Evolutionary conservation across 2,888 invertebrate species (phyloP).

Genomic region (Pristionchus japonicus): DNA sequence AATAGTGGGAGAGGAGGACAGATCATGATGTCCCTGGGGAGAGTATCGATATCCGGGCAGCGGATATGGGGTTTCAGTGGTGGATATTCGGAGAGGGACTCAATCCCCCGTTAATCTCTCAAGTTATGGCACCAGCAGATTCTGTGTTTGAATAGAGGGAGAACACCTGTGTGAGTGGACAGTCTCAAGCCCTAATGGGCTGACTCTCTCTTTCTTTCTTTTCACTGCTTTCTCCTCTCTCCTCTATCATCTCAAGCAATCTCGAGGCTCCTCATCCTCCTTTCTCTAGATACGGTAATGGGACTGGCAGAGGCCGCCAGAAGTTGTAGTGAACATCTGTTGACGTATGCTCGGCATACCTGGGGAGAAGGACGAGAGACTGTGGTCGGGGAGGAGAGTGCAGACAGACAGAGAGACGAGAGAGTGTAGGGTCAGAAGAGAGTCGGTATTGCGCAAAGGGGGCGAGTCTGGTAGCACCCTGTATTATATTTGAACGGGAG

Average conservation of each 20-base stretch:
- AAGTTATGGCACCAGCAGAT: not conserved
- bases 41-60: not conserved
- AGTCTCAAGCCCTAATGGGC: slow-evolving; percentile 23
- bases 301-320: not conserved
- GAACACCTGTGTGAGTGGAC: not conserved
- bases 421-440: not conserved
- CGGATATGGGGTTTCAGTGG: not conserved
- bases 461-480: not conserved
- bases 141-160: not conserved
- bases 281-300: slow-evolving; percentile 29
- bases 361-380: not conserved
- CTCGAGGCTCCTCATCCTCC: slow-evolving; percentile 26
- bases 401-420: slow-evolving; percentile 22
- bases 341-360: slow-evolving; percentile 36
- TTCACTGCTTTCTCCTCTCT: not conserved
- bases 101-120: not conserved
- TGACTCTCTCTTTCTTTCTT: slow-evolving; percentile 11
- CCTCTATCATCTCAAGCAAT: not conserved
- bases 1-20: not conserved
- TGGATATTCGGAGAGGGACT: not conserved
- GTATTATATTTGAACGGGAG: slow-evolving; percentile 38
- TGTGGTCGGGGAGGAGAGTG: not conserved
- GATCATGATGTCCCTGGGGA: slow-evolving; percentile 5
- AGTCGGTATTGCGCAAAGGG: slow-evolving; percentile 39
- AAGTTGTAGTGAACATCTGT: slow-evolving; percentile 37